Evolutionary conservation across 2,888 invertebrate genomes (phyloP).

Genomic region (Pediacus dermestoides): DNA sequence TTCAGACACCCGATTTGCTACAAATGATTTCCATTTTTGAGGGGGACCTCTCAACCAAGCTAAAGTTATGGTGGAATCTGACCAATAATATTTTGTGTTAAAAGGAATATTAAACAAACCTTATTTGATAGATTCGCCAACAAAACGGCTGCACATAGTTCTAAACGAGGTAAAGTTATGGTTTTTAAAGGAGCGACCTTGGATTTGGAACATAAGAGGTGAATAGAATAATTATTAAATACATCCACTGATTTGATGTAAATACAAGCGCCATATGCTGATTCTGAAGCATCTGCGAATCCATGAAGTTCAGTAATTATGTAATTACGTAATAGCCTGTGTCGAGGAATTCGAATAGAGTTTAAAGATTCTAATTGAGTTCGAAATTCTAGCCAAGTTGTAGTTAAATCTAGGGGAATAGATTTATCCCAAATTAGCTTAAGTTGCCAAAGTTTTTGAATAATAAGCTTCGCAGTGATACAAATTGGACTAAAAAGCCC

Average conservation of each 20-base stretch:
- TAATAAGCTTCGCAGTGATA: constrained; percentile 9
- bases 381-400: constrained; percentile 9
- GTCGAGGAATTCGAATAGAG: constrained; percentile 16
- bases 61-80: constrained; percentile 19
- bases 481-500: constrained; percentile 10
- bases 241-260: constrained; percentile 23
- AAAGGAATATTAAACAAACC: constrained; percentile 9
- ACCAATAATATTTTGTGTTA: constrained; percentile 10
- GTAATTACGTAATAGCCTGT: constrained; percentile 9
- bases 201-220: constrained; percentile 30
- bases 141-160: constrained; percentile 24
- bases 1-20: constrained; percentile 15
- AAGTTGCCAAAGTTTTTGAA: constrained; percentile 11
- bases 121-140: constrained; percentile 17
- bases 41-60: constrained; percentile 11
- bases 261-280: constrained; percentile 29
- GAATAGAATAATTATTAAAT: constrained; percentile 2
- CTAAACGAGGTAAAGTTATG: constrained; percentile 26
- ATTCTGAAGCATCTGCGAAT: constrained; percentile 25
- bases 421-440: constrained; percentile 14
- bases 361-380: constrained; percentile 12
- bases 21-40: constrained; percentile 14
- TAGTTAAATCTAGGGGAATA: constrained; percentile 6
- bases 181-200: constrained; percentile 30
- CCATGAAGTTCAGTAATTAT: constrained; percentile 23